Conservation (phyloP, 2,888 invertebrate genomes). For the Morinoia aosen region DNA sequence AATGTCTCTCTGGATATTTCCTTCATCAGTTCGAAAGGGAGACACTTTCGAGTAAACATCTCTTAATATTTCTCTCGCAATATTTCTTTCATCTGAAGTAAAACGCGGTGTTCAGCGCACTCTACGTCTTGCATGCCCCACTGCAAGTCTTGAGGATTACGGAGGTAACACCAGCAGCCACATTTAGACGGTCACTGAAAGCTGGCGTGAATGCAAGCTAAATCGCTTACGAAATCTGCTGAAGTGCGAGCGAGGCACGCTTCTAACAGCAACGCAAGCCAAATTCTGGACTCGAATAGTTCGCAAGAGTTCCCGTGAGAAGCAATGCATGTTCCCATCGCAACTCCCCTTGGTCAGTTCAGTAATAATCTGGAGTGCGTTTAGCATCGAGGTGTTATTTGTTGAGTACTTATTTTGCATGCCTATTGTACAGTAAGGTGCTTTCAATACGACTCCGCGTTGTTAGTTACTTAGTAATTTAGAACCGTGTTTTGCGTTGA, state of each 20-base stretch:
- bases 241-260: slow-evolving; percentile 15
- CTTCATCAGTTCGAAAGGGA: neutral
- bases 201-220: slow-evolving; percentile 41
- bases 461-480: too few species aligned
- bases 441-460: neutral
- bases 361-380: neutral
- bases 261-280: neutral
- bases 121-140: neutral
- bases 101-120: neutral
- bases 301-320: neutral
- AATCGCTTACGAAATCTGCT: slow-evolving; percentile 29
- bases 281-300: neutral
- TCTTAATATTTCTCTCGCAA: neutral
- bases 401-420: neutral
- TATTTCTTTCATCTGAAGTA: neutral
- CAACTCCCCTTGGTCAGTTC: neutral
- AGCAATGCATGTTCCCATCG: neutral
- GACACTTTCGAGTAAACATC: too few species aligned
- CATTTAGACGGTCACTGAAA: slow-evolving; percentile 1
- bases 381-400: neutral
- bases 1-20: neutral
- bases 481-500: too few species aligned
- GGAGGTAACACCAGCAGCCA: neutral
- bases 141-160: slow-evolving; percentile 42
- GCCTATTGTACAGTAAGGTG: neutral